Evolutionary conservation across 2,888 invertebrate species (phyloP).

Genomic region (Drosophila antonietae): DNA sequence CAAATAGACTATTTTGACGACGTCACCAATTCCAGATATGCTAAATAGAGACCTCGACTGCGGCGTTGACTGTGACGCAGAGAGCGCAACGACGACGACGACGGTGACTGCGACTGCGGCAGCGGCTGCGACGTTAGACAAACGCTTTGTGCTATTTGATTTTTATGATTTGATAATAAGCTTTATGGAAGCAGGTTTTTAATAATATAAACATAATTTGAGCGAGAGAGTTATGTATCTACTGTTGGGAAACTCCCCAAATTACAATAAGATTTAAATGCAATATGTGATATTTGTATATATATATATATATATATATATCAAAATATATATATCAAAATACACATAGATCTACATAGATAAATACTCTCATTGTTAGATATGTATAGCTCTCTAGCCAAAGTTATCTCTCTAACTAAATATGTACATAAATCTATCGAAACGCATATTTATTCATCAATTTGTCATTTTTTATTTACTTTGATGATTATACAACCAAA

Average conservation of each 20-base stretch:
- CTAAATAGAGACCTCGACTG: constrained; percentile 34
- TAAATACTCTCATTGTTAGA: background rate
- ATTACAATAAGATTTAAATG: background rate
- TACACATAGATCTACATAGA: background rate
- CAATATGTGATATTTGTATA: background rate
- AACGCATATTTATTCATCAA: background rate
- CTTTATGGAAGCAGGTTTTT: background rate
- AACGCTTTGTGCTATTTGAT: constrained; percentile 1
- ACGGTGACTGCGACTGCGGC: background rate
- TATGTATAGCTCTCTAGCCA: background rate
- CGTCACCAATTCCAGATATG: constrained; percentile 41
- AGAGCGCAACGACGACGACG: background rate
- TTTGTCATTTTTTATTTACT: background rate
- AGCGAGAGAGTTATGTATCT: background rate
- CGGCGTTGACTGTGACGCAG: background rate
- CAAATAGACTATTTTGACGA: constrained; percentile 16
- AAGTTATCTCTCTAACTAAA: background rate
- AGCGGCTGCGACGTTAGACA: background rate
- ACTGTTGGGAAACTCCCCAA: background rate
- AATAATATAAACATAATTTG: background rate
- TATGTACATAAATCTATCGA: background rate
- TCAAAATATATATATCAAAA: too few relatives aligned
- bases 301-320: too few relatives aligned
- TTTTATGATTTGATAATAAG: constrained; percentile 4
- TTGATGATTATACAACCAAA: background rate